These are phyloP conservation scores for Nibea albiflora DNA, from an alignment of 2,113 vertebrate species.

Conservation along the genomic window DNA sequence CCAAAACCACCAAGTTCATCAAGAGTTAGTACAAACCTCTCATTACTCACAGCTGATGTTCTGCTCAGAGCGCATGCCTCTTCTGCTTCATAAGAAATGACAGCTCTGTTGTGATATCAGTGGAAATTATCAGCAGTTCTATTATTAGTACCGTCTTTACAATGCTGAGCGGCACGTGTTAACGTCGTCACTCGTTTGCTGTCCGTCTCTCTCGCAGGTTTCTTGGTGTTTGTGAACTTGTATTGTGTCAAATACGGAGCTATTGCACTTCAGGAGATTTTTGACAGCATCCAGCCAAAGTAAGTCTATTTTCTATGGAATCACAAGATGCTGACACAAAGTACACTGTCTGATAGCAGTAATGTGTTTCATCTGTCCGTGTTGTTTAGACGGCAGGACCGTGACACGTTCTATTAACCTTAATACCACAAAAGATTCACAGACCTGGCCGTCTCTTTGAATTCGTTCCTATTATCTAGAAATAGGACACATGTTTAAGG, in stretches of 20 bases:
- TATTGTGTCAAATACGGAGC: conserved; percentile 96
- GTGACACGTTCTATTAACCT: neutral
- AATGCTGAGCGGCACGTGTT: neutral
- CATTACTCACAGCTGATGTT: neutral
- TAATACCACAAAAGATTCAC: neutral
- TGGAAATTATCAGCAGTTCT: neutral
- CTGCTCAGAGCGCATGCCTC: neutral
- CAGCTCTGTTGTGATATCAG: neutral
- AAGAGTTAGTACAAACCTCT: conserved; percentile 89
- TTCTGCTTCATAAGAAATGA: neutral
- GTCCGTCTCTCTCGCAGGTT: conserved; percentile 84
- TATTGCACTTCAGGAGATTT: conserved; percentile 95
- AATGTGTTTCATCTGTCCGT: neutral
- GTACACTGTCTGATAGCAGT: neutral
- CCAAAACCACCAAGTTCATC: conserved; percentile 99
- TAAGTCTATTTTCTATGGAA: conserved; percentile 78
- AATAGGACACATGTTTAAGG: neutral
- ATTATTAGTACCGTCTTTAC: neutral
- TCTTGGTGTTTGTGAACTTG: conserved; percentile 97
- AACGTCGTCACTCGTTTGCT: neutral
- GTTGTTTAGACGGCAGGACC: neutral
- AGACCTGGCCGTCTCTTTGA: neutral
- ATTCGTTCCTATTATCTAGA: neutral
- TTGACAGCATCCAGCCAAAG: conserved; percentile 98
- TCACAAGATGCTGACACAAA: neutral